These are phyloP conservation scores for Aplochiton taeniatus DNA, from an alignment of 2,797 vertebrate species.

Conservation along the genomic window DNA sequence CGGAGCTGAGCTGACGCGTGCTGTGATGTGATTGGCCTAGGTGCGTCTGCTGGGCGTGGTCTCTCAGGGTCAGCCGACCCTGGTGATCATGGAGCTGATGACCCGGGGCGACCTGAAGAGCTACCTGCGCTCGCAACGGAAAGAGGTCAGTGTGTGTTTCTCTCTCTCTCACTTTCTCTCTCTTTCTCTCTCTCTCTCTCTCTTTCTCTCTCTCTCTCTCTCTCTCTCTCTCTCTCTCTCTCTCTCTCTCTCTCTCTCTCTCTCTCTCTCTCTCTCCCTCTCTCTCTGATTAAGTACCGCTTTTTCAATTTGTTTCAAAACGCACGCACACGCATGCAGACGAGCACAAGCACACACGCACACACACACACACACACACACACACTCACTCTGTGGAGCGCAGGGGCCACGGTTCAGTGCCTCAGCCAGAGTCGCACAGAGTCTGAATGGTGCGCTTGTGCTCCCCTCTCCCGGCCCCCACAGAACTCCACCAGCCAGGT, in stretches of 20 bases:
- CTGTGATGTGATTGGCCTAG: conserved; percentile 68
- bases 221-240: too few relatives aligned
- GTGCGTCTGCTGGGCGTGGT: conserved; percentile 96
- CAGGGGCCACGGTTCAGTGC: too few relatives aligned
- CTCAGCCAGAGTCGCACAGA: background rate
- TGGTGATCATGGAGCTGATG: conserved; percentile 99
- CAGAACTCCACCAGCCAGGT: conserved; percentile 84
- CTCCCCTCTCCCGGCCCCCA: conserved; percentile 21
- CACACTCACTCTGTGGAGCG: background rate
- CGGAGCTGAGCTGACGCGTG: background rate
- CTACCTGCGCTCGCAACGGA: conserved; percentile 90
- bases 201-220: background rate
- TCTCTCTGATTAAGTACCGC: too few relatives aligned
- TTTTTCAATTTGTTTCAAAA: too few relatives aligned
- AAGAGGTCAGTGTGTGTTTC: conserved; percentile 80
- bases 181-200: background rate
- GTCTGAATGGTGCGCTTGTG: conserved; percentile 12
- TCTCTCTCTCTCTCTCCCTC: background rate
- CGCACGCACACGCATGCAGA: background rate
- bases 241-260: too few relatives aligned
- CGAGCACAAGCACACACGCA: background rate
- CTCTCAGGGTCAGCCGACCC: conserved; percentile 95
- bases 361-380: background rate
- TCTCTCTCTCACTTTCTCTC: background rate
- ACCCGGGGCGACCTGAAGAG: conserved; percentile 98